phyloP scores from a whole-genome alignment of 2,113 vertebrate species.

The Anguilla japonica region DNA sequence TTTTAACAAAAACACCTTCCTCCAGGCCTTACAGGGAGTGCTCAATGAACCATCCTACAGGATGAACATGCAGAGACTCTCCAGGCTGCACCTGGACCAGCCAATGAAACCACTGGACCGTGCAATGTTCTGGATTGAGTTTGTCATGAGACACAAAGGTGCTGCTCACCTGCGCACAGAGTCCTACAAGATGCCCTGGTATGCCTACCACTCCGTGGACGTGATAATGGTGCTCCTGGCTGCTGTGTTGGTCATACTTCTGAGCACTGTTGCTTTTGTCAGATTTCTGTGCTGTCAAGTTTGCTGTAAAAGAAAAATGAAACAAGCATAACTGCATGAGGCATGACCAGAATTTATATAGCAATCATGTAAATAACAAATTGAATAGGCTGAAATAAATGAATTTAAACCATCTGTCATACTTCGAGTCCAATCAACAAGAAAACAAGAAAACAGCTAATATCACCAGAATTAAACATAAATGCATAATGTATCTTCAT shows the following conservation, averaged over 20 bases:
- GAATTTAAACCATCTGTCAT: no score
- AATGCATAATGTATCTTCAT: no score
- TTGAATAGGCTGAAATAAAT: no score
- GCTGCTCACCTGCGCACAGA: slow-evolving; percentile 63
- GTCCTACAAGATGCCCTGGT: slow-evolving; percentile 66
- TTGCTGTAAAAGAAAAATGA: slow-evolving; percentile 43
- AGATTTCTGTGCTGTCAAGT: slow-evolving; percentile 40
- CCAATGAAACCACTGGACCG: slow-evolving; percentile 59
- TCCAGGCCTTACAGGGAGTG: slow-evolving; percentile 55
- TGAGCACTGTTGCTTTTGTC: slow-evolving; percentile 24
- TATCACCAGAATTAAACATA: no score
- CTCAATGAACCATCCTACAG: slow-evolving; percentile 62
- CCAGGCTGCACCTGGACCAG: slow-evolving; percentile 63
- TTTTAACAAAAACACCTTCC: slow-evolving; percentile 47
- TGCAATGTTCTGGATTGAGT: slow-evolving; percentile 73
- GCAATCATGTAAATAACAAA: no score
- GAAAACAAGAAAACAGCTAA: no score
- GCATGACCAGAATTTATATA: neutral
- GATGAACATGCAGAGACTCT: slow-evolving; percentile 66
- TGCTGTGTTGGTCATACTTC: slow-evolving; percentile 4
- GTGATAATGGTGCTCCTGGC: slow-evolving; percentile 49
- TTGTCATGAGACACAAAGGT: slow-evolving; percentile 69
- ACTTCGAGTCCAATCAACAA: no score
- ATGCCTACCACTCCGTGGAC: slow-evolving; percentile 63
- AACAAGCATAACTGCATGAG: slow-evolving; percentile 47